These are phyloP conservation scores for Brachionus rubens DNA, from an alignment of 1,140 invertebrate genomes.

Conservation along the genomic window DNA sequence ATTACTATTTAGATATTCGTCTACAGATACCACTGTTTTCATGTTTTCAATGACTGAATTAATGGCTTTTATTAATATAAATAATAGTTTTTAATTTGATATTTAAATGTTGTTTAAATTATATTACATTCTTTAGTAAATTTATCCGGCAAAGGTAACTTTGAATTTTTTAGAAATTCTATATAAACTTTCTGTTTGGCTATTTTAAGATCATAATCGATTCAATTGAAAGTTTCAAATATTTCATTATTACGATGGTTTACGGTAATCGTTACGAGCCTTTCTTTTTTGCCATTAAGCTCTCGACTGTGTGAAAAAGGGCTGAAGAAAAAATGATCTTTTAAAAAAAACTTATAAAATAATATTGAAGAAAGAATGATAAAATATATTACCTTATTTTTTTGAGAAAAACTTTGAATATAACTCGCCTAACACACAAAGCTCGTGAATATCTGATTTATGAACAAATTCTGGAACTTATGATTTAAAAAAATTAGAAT, in stretches of 20 bases:
- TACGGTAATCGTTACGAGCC: background rate
- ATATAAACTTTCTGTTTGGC: background rate
- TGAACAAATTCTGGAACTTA: background rate
- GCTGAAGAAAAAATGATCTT: background rate
- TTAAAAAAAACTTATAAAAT: conserved; percentile 1
- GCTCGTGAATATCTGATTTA: background rate
- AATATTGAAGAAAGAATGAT: conserved; percentile 19
- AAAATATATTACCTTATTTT: background rate
- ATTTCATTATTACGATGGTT: background rate
- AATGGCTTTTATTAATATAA: no score
- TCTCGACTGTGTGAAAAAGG: background rate
- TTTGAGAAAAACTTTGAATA: background rate
- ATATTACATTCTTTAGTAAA: background rate
- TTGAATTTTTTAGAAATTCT: background rate
- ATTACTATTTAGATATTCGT: background rate
- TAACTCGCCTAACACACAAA: background rate
- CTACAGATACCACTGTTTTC: no score
- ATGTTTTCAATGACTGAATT: no score
- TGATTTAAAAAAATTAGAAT: conserved; percentile 1
- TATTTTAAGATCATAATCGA: conserved; percentile 2
- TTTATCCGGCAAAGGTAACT: background rate
- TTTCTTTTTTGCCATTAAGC: background rate
- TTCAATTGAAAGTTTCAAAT: background rate
- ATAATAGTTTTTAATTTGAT: no score
- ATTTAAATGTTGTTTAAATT: background rate